Conservation (phyloP, 2,888 invertebrate species). For the Amphimallon solstitiale region DNA sequence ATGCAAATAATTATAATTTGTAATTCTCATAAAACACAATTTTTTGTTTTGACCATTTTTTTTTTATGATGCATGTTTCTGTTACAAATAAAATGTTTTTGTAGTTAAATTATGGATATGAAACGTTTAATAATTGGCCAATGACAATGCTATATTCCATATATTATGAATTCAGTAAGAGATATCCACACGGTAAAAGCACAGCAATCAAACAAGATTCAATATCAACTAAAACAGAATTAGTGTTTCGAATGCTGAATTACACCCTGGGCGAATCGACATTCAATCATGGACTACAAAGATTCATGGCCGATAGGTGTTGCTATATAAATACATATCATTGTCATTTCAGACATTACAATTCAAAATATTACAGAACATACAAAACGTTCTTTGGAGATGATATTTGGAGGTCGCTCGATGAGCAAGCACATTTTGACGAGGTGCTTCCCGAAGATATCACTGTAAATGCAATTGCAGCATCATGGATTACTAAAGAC, state of each 20-base stretch:
- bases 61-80: too few species aligned
- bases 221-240: constrained; percentile 77
- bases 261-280: constrained; percentile 81
- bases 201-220: constrained; percentile 81
- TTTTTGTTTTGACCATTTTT: too few species aligned
- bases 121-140: constrained; percentile 83
- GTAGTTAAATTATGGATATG: constrained; percentile 75
- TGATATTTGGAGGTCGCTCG: constrained; percentile 81
- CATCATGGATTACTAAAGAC: constrained; percentile 85
- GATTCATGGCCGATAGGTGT: constrained; percentile 73
- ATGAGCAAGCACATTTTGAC: constrained; percentile 73
- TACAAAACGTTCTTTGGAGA: constrained; percentile 81
- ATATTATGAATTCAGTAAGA: constrained; percentile 83
- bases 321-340: background rate
- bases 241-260: constrained; percentile 90
- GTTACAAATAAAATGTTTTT: too few species aligned
- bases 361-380: constrained; percentile 62
- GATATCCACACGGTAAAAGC: constrained; percentile 80
- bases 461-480: constrained; percentile 77
- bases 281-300: constrained; percentile 78
- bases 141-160: constrained; percentile 81
- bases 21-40: too few species aligned
- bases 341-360: background rate
- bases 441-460: constrained; percentile 67
- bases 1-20: too few species aligned